These are phyloP conservation scores for Furcifer pardalis DNA, from an alignment of 2,797 vertebrate genomes.

Conservation along the genomic window DNA sequence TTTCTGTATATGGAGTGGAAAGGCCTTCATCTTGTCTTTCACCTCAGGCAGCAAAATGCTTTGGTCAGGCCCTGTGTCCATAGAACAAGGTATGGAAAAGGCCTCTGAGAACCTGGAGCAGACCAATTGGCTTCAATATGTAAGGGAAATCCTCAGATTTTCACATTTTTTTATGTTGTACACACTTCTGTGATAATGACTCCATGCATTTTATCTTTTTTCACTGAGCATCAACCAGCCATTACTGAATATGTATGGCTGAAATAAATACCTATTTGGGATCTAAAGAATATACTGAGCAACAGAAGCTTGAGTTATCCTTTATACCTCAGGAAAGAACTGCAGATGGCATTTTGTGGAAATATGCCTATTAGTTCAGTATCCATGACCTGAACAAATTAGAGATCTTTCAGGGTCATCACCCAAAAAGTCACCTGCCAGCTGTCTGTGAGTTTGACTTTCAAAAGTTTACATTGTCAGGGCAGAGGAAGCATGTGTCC, in stretches of 20 bases:
- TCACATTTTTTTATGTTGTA: no score
- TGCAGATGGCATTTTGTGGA: background rate
- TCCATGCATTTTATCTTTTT: background rate
- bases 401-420: background rate
- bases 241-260: background rate
- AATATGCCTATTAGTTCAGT: background rate
- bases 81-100: no score
- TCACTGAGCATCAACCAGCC: background rate
- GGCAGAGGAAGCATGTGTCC: background rate
- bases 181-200: background rate
- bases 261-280: background rate
- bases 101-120: no score
- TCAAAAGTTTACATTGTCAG: background rate
- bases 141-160: no score
- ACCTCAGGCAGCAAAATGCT: no score
- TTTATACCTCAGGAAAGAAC: background rate
- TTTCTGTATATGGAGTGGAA: no score
- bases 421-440: constrained; percentile 14
- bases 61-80: no score
- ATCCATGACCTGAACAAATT: constrained; percentile 6
- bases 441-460: background rate
- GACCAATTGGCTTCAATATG: no score
- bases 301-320: background rate
- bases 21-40: no score
- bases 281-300: background rate